A percentile compares a stretch with the other conserved stretches of the same genome.
These are phyloP conservation scores for Adrianichthys oophorus DNA, from an alignment of 2,797 vertebrate genomes.

Conservation along the genomic window DNA sequence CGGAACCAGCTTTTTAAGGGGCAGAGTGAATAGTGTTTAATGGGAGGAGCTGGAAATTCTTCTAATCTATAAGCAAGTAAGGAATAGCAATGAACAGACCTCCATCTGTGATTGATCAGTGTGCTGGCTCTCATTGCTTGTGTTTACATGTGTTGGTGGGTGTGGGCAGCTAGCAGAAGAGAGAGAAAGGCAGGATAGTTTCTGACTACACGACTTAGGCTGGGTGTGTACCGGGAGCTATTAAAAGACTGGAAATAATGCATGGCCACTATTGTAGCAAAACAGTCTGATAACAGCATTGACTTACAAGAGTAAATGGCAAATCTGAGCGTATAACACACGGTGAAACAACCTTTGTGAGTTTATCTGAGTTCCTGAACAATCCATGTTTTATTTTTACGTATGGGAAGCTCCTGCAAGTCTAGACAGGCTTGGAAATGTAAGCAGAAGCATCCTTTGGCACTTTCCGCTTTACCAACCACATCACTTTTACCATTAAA, in stretches of 20 bases:
- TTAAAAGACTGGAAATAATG: slow-evolving; percentile 84
- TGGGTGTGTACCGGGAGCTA: slow-evolving; percentile 77
- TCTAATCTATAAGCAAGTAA: slow-evolving; percentile 37
- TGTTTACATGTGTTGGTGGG: slow-evolving; percentile 56
- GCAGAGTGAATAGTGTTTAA: slow-evolving; percentile 24
- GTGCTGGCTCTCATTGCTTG: slow-evolving; percentile 50
- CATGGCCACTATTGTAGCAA: slow-evolving; percentile 70
- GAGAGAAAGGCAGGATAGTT: slow-evolving; percentile 28
- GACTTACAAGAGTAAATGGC: slow-evolving; percentile 12
- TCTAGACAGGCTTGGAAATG: slow-evolving; percentile 46
- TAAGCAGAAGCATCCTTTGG: slow-evolving; percentile 23
- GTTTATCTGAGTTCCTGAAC: slow-evolving; percentile 39
- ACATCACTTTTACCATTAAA: too few relatives aligned
- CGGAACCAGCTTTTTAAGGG: too few relatives aligned
- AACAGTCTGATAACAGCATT: slow-evolving; percentile 56
- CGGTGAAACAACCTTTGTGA: slow-evolving; percentile 23
- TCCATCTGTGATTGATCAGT: slow-evolving; percentile 79
- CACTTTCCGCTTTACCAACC: neutral
- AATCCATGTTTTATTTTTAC: slow-evolving; percentile 36
- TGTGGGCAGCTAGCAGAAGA: slow-evolving; percentile 50
- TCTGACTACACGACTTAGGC: slow-evolving; percentile 69
- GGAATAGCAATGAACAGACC: slow-evolving; percentile 50
- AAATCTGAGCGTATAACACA: slow-evolving; percentile 21
- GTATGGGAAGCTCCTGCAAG: slow-evolving; percentile 43
- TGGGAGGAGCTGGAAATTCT: slow-evolving; percentile 26